Conservation (phyloP, 2,113 vertebrate genomes). For the Pseudorhombus dupliciocellatus region DNA sequence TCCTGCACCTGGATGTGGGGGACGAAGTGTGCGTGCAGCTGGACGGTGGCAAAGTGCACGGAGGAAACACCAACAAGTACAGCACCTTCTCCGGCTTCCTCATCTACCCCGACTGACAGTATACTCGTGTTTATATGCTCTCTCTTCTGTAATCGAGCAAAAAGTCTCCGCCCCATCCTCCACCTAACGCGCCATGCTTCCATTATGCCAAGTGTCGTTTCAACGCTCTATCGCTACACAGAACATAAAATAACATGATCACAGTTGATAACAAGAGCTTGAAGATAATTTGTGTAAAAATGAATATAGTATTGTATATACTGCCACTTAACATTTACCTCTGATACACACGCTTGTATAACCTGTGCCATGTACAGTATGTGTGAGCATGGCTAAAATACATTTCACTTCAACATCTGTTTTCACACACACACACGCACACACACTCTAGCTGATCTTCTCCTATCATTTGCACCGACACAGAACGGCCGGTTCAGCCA, state of each 20-base stretch:
- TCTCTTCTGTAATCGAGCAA: constrained; percentile 53
- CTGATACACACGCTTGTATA: constrained; percentile 41
- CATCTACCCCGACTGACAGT: constrained; percentile 87
- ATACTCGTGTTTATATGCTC: constrained; percentile 12
- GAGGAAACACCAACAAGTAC: constrained; percentile 95
- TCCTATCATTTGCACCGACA: constrained; percentile 39
- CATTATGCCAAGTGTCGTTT: constrained; percentile 40
- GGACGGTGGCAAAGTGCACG: constrained; percentile 92
- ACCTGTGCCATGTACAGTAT: constrained; percentile 56
- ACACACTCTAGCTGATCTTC: constrained; percentile 15
- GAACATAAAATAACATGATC: constrained; percentile 44
- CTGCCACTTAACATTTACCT: constrained; percentile 49
- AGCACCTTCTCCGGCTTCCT: constrained; percentile 96
- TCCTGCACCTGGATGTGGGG: constrained; percentile 91
- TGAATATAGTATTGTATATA: constrained; percentile 62
- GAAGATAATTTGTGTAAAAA: constrained; percentile 50
- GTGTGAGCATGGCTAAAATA: constrained; percentile 50
- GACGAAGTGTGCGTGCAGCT: constrained; percentile 93
- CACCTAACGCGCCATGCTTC: constrained; percentile 37
- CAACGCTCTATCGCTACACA: constrained; percentile 10
- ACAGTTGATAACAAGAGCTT: constrained; percentile 46
- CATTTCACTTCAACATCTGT: constrained; percentile 23
- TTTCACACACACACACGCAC: constrained; percentile 16
- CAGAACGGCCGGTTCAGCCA: constrained; percentile 35
- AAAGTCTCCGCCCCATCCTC: constrained; percentile 32